phyloP scores from a whole-genome alignment of 2,888 invertebrate species.

The Notocelia uddmanniana region DNA sequence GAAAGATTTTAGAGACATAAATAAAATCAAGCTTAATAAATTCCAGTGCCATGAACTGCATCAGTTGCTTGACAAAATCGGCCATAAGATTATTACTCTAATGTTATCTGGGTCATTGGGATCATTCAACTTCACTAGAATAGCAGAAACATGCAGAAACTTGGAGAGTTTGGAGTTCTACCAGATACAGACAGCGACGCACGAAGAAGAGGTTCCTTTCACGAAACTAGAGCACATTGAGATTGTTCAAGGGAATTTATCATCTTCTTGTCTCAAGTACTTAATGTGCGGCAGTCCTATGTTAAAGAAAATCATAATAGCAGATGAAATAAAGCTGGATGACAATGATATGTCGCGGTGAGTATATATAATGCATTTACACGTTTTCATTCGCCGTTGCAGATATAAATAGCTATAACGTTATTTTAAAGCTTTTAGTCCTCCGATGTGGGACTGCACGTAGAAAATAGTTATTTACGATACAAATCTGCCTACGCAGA shows the following conservation, averaged over 20 bases:
- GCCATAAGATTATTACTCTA: constrained; percentile 82
- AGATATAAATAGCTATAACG: constrained; percentile 31
- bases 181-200: constrained; percentile 87
- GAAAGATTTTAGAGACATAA: constrained; percentile 78
- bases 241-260: constrained; percentile 88
- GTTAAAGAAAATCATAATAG: constrained; percentile 87
- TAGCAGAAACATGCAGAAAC: constrained; percentile 86
- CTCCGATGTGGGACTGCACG: constrained; percentile 1
- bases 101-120: constrained; percentile 86
- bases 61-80: constrained; percentile 84
- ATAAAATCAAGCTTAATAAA: constrained; percentile 87
- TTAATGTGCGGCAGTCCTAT: constrained; percentile 87
- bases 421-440: constrained; percentile 10
- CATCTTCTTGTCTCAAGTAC: constrained; percentile 84
- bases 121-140: constrained; percentile 85
- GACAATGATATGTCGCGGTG: constrained; percentile 89
- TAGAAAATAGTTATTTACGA: constrained; percentile 28
- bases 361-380: constrained; percentile 51
- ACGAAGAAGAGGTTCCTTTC: constrained; percentile 85
- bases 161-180: constrained; percentile 88
- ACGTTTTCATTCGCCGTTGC: constrained; percentile 4
- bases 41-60: constrained; percentile 87
- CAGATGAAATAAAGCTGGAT: constrained; percentile 88
- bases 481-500: constrained; percentile 8
- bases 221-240: constrained; percentile 88